Evolutionary conservation across 2,797 vertebrate species (phyloP), one percentile per base, ranked within the genome.

Genomic region (Stomatorhinus walkeri): DNA sequence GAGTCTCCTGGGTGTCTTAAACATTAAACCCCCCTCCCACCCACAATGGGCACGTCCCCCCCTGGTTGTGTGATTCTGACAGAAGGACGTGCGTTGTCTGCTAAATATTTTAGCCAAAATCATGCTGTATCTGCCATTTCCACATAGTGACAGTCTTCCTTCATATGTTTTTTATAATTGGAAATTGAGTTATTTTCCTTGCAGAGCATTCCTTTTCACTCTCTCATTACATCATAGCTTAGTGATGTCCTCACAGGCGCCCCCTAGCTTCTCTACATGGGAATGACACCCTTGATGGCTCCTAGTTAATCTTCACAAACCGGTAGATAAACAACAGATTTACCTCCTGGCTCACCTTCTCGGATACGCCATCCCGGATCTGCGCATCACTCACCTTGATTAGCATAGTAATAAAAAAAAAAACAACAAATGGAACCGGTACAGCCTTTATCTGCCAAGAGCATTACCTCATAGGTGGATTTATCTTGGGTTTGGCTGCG

Each of bases 381-480:
- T 79, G 72, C 36, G 36, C 36, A 79, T 43, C 36, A 7, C 36
- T n/a, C 72, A 79, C 72, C 72, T 79, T 79, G 72, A 43, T 79
- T 79, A 79, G 72, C 72, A 43, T 16, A n/a, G 32, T 40, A 19
- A 72, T 68, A 64, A 64, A 36, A 76, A 68, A 28, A 28, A 68
- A 64, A 64, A 9, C 24, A 28, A 14, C 61, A 32, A 68, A 68
- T 68, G 68, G 28, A 16, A 79, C 16, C 4, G 5, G 14, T n/a
- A 7, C 72, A 79, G 72, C 14, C 36, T 40, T 79, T 79, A 79
- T 79, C 72, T 43, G 36, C 72, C 72, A 79, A 43, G 72, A 40
- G 72, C 72, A 43, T 79, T 79, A 79, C 72, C 72, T 79, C 72
- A 79, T 79, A n/a, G 3, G 36, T 43, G 72, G 72, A 79, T 79